phyloP scores from a whole-genome alignment of 2,888 invertebrate genomes.

The Drosophila niveifrons region DNA sequence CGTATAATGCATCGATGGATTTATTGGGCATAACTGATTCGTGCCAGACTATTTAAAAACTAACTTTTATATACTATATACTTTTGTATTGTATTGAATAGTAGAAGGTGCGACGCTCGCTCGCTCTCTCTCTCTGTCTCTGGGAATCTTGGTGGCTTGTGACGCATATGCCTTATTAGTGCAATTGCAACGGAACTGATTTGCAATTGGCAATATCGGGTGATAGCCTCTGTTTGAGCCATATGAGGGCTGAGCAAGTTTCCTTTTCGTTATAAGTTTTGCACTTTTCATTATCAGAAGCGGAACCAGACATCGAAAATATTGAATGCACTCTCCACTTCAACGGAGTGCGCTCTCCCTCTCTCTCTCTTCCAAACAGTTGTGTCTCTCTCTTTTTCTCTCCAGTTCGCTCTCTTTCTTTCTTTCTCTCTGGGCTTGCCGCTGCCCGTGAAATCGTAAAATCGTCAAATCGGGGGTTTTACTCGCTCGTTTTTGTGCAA shows the following conservation, averaged over 20 bases:
- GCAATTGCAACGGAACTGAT: conserved; percentile 58
- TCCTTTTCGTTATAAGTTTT: conserved; percentile 50
- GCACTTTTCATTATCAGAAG: conserved; percentile 49
- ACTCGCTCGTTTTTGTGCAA: conserved; percentile 70
- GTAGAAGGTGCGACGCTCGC: conserved; percentile 5
- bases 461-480: conserved; percentile 57
- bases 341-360: conserved; percentile 14
- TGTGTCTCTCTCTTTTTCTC: conserved; percentile 9
- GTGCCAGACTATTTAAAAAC: background rate
- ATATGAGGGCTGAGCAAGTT: conserved; percentile 50
- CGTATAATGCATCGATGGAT: background rate
- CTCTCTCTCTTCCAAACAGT: background rate
- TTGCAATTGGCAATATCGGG: conserved; percentile 33
- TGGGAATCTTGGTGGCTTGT: conserved; percentile 15
- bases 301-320: conserved; percentile 40
- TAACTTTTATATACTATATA: conserved; percentile 2
- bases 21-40: conserved; percentile 29
- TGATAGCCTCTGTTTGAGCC: conserved; percentile 31
- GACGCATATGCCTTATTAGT: conserved; percentile 40
- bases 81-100: background rate
- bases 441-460: conserved; percentile 34
- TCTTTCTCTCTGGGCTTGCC: conserved; percentile 20
- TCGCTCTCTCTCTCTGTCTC: conserved; percentile 1
- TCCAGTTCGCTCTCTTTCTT: background rate
- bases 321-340: conserved; percentile 22